phyloP scores from a whole-genome alignment of 2,888 invertebrate genomes.

The Chaitophorus viminalis region DNA sequence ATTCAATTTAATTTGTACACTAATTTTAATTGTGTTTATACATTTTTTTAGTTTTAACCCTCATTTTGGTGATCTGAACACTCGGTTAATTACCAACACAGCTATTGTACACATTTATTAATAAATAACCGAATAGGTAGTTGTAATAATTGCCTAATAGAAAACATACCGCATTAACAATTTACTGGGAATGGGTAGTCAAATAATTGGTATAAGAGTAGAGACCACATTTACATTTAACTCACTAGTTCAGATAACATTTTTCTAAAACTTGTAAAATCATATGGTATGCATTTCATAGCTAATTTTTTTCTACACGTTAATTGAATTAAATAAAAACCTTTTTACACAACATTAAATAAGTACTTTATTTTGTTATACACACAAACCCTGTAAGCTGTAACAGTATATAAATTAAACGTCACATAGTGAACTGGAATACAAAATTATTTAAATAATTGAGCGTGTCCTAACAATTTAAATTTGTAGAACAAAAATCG shows the following conservation, averaged over 20 bases:
- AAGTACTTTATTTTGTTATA: background rate
- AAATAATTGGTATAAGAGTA: too few relatives aligned
- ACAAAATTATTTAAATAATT: conserved; percentile 14
- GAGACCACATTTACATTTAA: too few relatives aligned
- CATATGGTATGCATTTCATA: too few relatives aligned
- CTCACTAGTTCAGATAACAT: too few relatives aligned
- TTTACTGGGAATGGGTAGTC: too few relatives aligned
- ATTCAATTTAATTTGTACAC: too few relatives aligned
- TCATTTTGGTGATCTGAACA: background rate
- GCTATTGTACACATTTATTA: background rate
- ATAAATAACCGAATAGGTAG: background rate
- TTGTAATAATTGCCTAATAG: background rate
- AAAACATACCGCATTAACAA: background rate
- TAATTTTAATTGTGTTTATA: too few relatives aligned
- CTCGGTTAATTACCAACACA: background rate
- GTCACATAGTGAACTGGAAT: background rate
- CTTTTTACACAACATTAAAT: background rate
- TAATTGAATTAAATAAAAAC: too few relatives aligned
- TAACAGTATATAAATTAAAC: conserved; percentile 1
- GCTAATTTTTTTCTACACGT: too few relatives aligned
- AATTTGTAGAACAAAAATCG: background rate
- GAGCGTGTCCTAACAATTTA: conserved; percentile 25
- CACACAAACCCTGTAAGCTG: conserved; percentile 9
- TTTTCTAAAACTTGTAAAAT: too few relatives aligned
- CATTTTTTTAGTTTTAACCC: too few relatives aligned